A percentile compares a stretch with the other conserved stretches of the same genome.
phyloP scores from a whole-genome alignment of 2,888 invertebrate genomes.

The Atrina japonica region DNA sequence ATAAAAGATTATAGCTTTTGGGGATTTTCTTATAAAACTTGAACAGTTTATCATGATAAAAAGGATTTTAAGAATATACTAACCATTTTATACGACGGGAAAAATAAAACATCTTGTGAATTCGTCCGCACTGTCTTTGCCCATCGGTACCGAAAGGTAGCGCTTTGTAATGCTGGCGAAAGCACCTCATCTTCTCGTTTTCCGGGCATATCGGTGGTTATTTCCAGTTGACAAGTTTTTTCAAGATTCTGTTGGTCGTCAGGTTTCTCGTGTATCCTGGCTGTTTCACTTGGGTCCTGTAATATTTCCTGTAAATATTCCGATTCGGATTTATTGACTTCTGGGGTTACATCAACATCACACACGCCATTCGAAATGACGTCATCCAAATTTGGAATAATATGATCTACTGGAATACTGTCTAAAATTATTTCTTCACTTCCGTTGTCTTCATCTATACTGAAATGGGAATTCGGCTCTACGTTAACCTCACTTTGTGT shows the following conservation, averaged over 20 bases:
- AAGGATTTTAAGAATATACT: constrained; percentile 20
- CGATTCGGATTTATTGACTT: constrained; percentile 9
- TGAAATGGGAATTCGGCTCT: neutral
- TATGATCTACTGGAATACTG: neutral
- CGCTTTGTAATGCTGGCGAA: constrained; percentile 55
- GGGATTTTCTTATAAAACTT: neutral
- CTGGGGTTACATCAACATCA: constrained; percentile 6
- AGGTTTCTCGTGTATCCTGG: neutral
- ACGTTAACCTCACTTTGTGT: neutral
- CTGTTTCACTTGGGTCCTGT: neutral
- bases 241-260: neutral
- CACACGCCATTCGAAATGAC: neutral
- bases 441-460: constrained; percentile 1
- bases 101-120: constrained; percentile 61
- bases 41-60: too few relatives aligned
- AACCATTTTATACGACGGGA: constrained; percentile 65
- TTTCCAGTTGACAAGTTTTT: constrained; percentile 3
- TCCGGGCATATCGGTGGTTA: neutral
- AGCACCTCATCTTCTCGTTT: constrained; percentile 42
- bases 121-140: constrained; percentile 59
- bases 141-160: constrained; percentile 67
- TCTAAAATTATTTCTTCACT: neutral
- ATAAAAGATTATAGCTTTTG: neutral
- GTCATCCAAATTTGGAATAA: neutral
- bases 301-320: neutral